Conservation (phyloP, 2,888 invertebrate species). For the Eupelmus urozonus region DNA sequence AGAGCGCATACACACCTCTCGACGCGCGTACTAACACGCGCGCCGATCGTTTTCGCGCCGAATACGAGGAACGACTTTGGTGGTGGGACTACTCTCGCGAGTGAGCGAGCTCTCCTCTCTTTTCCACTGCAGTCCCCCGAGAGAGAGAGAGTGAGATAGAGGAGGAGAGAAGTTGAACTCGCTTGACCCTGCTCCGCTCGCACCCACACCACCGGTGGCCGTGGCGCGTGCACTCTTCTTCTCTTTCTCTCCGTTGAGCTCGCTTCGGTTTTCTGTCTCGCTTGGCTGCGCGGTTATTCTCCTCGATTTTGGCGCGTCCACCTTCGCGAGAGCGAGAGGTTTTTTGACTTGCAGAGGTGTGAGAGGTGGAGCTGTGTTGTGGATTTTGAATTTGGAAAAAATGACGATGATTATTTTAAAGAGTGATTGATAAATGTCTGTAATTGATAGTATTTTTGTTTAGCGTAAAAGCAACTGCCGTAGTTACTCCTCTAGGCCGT, state of each 20-base stretch:
- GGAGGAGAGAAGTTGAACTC: constrained; percentile 27
- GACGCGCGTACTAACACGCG: not conserved
- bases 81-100: constrained; percentile 28
- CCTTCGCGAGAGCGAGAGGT: not conserved
- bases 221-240: constrained; percentile 13
- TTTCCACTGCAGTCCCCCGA: not conserved
- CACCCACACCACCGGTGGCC: constrained; percentile 35
- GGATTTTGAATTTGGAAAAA: too few species aligned
- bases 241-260: not conserved
- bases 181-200: constrained; percentile 39
- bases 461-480: too few species aligned
- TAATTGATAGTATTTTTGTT: too few species aligned
- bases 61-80: constrained; percentile 59
- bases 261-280: not conserved
- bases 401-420: too few species aligned
- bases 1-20: too few species aligned
- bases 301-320: not conserved
- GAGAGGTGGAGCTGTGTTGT: not conserved
- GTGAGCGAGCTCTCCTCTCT: constrained; percentile 7
- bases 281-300: not conserved
- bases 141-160: too few species aligned
- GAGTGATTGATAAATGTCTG: too few species aligned
- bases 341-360: not conserved
- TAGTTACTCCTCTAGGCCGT: constrained; percentile 35
- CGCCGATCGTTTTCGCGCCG: constrained; percentile 56